Conservation (phyloP, 1,140 invertebrate species). For the Procambarus clarkii region DNA sequence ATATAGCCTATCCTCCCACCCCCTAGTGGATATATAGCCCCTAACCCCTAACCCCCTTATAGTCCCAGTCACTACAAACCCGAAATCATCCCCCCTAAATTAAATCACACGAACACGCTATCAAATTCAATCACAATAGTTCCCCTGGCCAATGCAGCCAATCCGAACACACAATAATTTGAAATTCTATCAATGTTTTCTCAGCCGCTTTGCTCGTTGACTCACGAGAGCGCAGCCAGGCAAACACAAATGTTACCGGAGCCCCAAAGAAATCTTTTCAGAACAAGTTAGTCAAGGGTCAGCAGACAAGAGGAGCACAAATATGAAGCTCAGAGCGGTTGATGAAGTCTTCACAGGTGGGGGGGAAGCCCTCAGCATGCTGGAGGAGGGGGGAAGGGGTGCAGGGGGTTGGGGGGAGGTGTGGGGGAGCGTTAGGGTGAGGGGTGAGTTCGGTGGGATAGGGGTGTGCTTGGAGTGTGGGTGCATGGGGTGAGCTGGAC, state of each 20-base stretch:
- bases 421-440: not conserved
- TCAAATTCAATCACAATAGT: not conserved
- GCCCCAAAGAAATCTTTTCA: slow-evolving; percentile 45
- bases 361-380: slow-evolving; percentile 1
- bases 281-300: slow-evolving; percentile 53
- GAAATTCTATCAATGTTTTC: slow-evolving; percentile 57
- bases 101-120: not conserved
- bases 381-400: not conserved
- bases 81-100: not conserved
- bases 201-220: slow-evolving; percentile 32
- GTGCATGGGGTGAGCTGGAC: too few species aligned
- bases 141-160: not conserved
- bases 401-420: not conserved
- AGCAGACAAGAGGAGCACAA: slow-evolving; percentile 56
- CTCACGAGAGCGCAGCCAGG: slow-evolving; percentile 45
- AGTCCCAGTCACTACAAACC: not conserved
- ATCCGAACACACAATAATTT: slow-evolving; percentile 46
- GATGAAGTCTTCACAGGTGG: slow-evolving; percentile 50
- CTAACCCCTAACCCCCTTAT: not conserved
- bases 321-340: slow-evolving; percentile 42
- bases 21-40: too few species aligned
- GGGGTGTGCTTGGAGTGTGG: too few species aligned
- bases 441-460: not conserved
- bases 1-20: too few species aligned
- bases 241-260: slow-evolving; percentile 58